phyloP scores from a whole-genome alignment of 2,113 vertebrate species.

The Labeo rohita region DNA sequence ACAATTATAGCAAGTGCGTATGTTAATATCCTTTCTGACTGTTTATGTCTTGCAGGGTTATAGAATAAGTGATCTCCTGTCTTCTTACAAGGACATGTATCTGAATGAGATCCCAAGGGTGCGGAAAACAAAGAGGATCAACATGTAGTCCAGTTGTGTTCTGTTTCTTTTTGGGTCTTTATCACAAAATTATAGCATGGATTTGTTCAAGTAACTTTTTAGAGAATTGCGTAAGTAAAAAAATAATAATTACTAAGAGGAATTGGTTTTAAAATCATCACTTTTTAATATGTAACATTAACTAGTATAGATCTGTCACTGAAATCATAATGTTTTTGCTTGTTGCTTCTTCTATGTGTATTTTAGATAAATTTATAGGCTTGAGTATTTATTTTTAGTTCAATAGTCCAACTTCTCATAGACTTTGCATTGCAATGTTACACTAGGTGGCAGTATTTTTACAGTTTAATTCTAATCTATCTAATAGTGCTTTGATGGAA shows the following conservation, averaged over 20 bases:
- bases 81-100: conserved; percentile 84
- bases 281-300: neutral
- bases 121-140: conserved; percentile 54
- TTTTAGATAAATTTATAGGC: neutral
- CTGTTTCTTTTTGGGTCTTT: neutral
- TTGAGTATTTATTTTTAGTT: conserved; percentile 21
- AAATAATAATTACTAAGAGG: neutral
- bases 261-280: neutral
- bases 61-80: conserved; percentile 90
- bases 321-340: neutral
- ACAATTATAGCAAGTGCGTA: neutral
- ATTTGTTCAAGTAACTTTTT: neutral
- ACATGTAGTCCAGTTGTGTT: neutral
- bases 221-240: neutral
- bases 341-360: neutral
- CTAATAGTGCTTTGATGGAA: neutral
- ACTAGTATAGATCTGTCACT: neutral
- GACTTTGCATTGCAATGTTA: neutral
- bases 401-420: neutral
- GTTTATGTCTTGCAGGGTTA: conserved; percentile 76
- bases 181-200: neutral
- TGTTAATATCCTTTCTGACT: neutral
- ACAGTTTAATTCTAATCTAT: conserved; percentile 23
- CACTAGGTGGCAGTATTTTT: conserved; percentile 38
- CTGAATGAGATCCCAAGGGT: conserved; percentile 67